phyloP scores from a whole-genome alignment of 2,113 vertebrate species.

The Pseudopipra pipra region DNA sequence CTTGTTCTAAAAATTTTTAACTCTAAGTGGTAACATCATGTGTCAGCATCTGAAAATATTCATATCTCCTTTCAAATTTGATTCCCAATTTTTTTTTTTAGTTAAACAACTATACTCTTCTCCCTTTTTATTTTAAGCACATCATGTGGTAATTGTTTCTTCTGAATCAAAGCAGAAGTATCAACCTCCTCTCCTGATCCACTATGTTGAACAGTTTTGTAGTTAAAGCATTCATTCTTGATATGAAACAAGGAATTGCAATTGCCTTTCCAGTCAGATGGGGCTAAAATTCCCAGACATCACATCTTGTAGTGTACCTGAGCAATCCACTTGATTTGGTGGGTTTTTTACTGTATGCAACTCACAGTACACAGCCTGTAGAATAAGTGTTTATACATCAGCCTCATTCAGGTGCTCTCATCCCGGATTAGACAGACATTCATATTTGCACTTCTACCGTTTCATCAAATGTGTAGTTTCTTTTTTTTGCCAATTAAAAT shows the following conservation, averaged over 20 bases:
- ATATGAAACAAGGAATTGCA: neutral
- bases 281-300: neutral
- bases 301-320: accelerated
- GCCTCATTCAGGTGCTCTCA: neutral
- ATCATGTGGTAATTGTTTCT: neutral
- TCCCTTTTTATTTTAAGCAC: neutral
- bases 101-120: neutral
- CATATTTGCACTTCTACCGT: neutral
- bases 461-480: neutral
- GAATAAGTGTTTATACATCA: neutral
- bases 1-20: neutral
- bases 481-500: neutral
- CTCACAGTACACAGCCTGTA: neutral
- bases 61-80: neutral
- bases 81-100: neutral
- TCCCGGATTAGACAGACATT: neutral
- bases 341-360: neutral
- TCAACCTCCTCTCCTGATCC: neutral
- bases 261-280: neutral
- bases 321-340: neutral
- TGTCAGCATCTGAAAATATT: neutral
- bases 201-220: neutral
- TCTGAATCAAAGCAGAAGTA: neutral
- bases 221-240: neutral
- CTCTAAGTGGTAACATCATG: neutral